phyloP scores from a whole-genome alignment of 2,888 invertebrate genomes.

The Drosophila putrida region DNA sequence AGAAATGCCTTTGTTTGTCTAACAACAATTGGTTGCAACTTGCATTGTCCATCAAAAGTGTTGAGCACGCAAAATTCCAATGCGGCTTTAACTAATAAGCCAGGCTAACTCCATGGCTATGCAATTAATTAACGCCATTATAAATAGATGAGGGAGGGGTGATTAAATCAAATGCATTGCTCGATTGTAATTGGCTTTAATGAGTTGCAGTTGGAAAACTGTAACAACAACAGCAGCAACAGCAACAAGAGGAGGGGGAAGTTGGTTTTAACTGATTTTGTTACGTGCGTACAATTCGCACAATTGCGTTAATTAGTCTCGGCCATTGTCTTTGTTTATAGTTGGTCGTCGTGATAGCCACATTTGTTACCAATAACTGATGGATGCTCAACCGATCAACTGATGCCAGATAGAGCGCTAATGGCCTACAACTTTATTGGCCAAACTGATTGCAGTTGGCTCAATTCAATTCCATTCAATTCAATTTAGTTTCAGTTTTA shows the following conservation, averaged over 20 bases:
- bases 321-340: neutral
- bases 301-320: constrained; percentile 68
- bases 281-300: constrained; percentile 66
- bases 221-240: constrained; percentile 9
- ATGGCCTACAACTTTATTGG: constrained; percentile 79
- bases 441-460: constrained; percentile 31
- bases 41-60: constrained; percentile 56
- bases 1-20: constrained; percentile 65
- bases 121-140: constrained; percentile 70
- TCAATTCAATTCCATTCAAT: constrained; percentile 46
- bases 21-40: constrained; percentile 50
- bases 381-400: constrained; percentile 19
- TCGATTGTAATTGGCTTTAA: constrained; percentile 68
- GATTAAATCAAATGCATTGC: constrained; percentile 12
- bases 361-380: constrained; percentile 1
- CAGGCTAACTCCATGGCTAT: constrained; percentile 30
- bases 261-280: constrained; percentile 47
- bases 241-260: no score
- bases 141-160: constrained; percentile 1
- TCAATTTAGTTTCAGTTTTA: constrained; percentile 49
- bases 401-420: constrained; percentile 55
- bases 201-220: constrained; percentile 48
- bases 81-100: constrained; percentile 40
- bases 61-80: constrained; percentile 67
- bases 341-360: neutral